These are phyloP conservation scores for Agrotis exclamationis DNA, from an alignment of 2,888 invertebrate species.

Conservation along the genomic window DNA sequence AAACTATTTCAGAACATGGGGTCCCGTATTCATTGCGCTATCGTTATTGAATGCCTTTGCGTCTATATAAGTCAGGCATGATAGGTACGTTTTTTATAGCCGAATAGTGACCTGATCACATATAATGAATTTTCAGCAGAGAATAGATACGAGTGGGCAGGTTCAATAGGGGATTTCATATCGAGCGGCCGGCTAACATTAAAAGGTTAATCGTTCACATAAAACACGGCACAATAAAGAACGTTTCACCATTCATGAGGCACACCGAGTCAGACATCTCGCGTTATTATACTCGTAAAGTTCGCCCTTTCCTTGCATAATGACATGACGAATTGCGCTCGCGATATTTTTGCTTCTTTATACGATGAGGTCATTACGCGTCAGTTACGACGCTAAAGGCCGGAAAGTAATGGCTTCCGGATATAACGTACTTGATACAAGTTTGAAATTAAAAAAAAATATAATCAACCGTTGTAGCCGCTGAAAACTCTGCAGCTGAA, in stretches of 20 bases:
- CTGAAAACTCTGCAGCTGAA: conserved; percentile 67
- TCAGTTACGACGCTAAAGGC: conserved; percentile 78
- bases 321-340: conserved; percentile 90
- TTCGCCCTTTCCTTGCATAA: conserved; percentile 91
- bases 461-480: conserved; percentile 35
- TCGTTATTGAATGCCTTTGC: conserved; percentile 7
- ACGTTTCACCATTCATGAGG: conserved; percentile 87
- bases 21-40: background rate
- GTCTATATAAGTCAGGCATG: conserved; percentile 15
- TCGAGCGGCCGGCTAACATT: conserved; percentile 83
- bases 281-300: conserved; percentile 91
- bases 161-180: conserved; percentile 77
- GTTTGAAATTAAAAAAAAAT: conserved; percentile 28
- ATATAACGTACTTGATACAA: conserved; percentile 66
- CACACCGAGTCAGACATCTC: conserved; percentile 89
- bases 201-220: conserved; percentile 91
- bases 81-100: conserved; percentile 32
- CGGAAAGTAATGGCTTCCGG: conserved; percentile 72
- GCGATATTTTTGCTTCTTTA: conserved; percentile 90
- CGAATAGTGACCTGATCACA: conserved; percentile 34
- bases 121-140: conserved; percentile 47
- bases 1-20: background rate
- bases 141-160: conserved; percentile 52
- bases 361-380: conserved; percentile 87
- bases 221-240: conserved; percentile 90